Evolutionary conservation across 2,797 vertebrate species (phyloP), one percentile per base, ranked within the genome.

Genomic region (Sebastes cheni): DNA sequence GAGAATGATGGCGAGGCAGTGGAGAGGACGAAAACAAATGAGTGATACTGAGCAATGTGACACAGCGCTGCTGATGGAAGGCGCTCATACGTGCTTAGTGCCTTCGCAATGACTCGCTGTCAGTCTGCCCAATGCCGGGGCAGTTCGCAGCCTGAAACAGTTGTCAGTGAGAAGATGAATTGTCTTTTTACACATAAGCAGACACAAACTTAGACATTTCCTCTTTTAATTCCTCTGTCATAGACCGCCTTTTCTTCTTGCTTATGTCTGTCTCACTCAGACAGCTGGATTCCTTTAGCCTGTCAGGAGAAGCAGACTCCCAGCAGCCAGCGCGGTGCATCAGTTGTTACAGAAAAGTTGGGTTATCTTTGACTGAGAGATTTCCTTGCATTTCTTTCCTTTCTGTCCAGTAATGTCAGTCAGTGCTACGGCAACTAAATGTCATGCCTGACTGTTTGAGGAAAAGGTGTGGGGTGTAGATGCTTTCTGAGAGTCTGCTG

Each of bases 51-150:
- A 84, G 74, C 76, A 82, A 62, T 79, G 70, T 82, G 82, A 84
- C 82, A 79, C 67, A 50, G 65, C 50, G 78, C 71, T 75, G 74
- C 76, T 82, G 86, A 89, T 80, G 68, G 86, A 89, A 72, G 69
- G 39, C 84, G 76, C 87, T 83, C 83, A 64, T 75, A 83, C 42
- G 50, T 79, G 82, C 82, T 84, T 32, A 75, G 71, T 79, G 74
- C 71, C 64, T 87, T 79, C 72, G 71, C 80, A 77, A 52, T 80
- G 84, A 72, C 83, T 83, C 30, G 65, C 88, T 86, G 87, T 92
- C 88, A 77, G 80, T 84, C 75, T 77, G 55, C 77, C 60, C 27
- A 16, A 65, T 72, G 83, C 67, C 79, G 74, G 62, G 46, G 66
- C 74, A 67, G 83, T 61, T 78, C 18, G 34, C 46, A 84, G 78